Conservation (phyloP, 1,140 invertebrate genomes). For the Drosophila repleta region DNA sequence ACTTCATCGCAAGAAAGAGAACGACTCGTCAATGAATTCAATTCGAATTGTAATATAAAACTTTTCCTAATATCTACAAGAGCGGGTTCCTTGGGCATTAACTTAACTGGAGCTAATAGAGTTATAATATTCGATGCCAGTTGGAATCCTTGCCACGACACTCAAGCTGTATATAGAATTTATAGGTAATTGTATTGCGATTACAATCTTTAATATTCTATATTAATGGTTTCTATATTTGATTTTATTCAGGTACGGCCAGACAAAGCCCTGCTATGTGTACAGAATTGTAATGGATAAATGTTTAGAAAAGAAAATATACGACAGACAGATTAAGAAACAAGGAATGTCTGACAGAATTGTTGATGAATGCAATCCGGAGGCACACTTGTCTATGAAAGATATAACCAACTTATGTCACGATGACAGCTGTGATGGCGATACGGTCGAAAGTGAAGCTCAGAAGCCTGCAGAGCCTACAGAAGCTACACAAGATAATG, state of each 20-base stretch:
- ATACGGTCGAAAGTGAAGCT: slow-evolving; percentile 63
- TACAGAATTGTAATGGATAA: slow-evolving; percentile 98
- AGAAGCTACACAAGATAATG: slow-evolving; percentile 10
- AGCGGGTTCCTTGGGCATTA: slow-evolving; percentile 98
- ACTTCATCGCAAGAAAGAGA: slow-evolving; percentile 97
- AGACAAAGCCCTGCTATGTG: slow-evolving; percentile 96
- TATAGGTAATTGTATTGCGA: slow-evolving; percentile 87
- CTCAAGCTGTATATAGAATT: slow-evolving; percentile 98
- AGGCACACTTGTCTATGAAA: slow-evolving; percentile 96
- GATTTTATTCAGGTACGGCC: slow-evolving; percentile 89
- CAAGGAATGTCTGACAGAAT: slow-evolving; percentile 98
- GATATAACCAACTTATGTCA: slow-evolving; percentile 97
- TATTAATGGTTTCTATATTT: not conserved
- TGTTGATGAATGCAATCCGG: slow-evolving; percentile 98
- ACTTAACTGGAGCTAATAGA: slow-evolving; percentile 98
- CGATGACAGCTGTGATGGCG: slow-evolving; percentile 94
- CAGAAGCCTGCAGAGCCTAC: slow-evolving; percentile 30
- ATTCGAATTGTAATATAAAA: slow-evolving; percentile 94
- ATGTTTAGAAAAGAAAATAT: slow-evolving; percentile 98
- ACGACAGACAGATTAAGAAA: slow-evolving; percentile 98
- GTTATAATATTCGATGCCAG: slow-evolving; percentile 99
- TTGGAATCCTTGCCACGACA: slow-evolving; percentile 99
- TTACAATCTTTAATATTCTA: not conserved
- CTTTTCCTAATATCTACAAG: slow-evolving; percentile 98
- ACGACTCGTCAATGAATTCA: slow-evolving; percentile 98